Evolutionary conservation across 92 coral and sea anemone species (phyloP).

Genomic region (Hydrozoanthus gracilis): DNA sequence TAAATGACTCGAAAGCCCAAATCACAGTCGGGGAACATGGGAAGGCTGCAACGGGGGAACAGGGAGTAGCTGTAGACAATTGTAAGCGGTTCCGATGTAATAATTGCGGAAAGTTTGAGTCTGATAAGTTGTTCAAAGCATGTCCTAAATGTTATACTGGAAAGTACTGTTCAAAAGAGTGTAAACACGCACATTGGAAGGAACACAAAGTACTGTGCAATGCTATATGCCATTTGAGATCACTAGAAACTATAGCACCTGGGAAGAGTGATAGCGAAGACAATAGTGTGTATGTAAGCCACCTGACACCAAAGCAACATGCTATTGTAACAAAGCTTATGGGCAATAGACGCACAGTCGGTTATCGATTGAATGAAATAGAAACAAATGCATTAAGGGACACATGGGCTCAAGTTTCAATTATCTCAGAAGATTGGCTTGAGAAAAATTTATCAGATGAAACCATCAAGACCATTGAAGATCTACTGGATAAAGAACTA

Average conservation of each 20-base stretch:
- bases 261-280: conserved; percentile 42
- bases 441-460: conserved; percentile 52
- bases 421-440: conserved; percentile 61
- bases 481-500: conserved; percentile 51
- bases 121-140: conserved; percentile 27
- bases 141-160: conserved; percentile 52
- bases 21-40: conserved; percentile 45
- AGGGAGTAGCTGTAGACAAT: conserved; percentile 46
- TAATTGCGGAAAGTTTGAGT: conserved; percentile 41
- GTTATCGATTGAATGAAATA: conserved; percentile 51
- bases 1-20: background rate
- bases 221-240: conserved; percentile 20
- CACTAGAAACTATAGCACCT: conserved; percentile 29
- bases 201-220: conserved; percentile 51
- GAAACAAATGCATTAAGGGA: conserved; percentile 63
- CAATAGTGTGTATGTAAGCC: conserved; percentile 61
- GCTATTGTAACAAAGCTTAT: conserved; percentile 62
- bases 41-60: conserved; percentile 62
- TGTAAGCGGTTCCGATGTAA: conserved; percentile 41
- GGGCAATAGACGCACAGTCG: conserved; percentile 68
- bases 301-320: conserved; percentile 78
- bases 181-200: conserved; percentile 47
- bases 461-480: conserved; percentile 42
- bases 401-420: conserved; percentile 76
- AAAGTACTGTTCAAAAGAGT: conserved; percentile 54